Base-by-base conservation (phyloP, 35 echinoderm and acorn worm genomes). In the Diadema setosum region DNA sequence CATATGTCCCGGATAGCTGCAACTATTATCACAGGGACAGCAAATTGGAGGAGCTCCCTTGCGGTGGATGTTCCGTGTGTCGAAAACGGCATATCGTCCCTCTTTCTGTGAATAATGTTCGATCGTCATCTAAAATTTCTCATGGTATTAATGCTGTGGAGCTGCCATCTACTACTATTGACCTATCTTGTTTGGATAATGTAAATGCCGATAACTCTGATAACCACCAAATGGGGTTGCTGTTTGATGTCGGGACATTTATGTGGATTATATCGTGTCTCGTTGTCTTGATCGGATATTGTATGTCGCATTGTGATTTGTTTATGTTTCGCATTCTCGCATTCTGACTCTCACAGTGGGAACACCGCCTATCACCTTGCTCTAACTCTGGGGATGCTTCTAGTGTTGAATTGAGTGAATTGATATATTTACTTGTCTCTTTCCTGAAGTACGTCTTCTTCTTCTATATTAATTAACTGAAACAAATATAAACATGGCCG, bases 21-120 rank as follows among this genome's bases (percentile, higher is more conserved):
- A 37, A 63, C 20, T 90, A 81, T 64, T 90, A 90, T 45, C 80
- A 90, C n/a, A n/a, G 81, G 14, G 61, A 63, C n/a, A 84, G 58
- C 7, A 83, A 83, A 2, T 46, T 90, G 9, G 65, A 9, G 18
- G 42, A 90, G 56, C 58, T n/a, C n/a, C n/a, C n/a, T n/a, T n/a
- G n/a, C n/a, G n/a, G n/a, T n/a, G n/a, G n/a, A n/a, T n/a, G n/a
- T 90, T 9, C 58, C 58, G 14, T 90, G 80, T 84, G 81, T 65
- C 11, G 23, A 9, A 65, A 60, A 30, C 81, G 75, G 29, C 74
- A 65, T 27, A 37, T 45, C 57, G 45, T 27, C 21, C 88, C 88
- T 20, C 63, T 87, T n/a, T 2, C 85, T 4, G 23, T 45, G 4
- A 70, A 70, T 5, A 32, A 5, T 7, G 27, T 33, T n/a, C 20